Base-by-base conservation (phyloP, 2,888 invertebrate species). In the Polyommatus iphigenia region DNA sequence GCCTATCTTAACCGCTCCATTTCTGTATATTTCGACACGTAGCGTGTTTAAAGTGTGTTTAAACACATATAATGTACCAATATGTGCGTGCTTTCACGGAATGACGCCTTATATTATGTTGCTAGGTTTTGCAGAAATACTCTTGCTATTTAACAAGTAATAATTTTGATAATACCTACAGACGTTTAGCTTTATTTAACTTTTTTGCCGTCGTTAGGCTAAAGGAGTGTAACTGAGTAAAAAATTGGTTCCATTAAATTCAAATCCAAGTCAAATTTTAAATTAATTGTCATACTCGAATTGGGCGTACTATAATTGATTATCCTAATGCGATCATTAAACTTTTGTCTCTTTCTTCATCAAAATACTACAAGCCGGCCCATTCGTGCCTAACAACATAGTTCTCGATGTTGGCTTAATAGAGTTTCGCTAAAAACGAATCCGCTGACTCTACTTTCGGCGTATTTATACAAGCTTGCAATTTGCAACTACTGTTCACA, bases 1-100 rank as follows among this genome's bases (percentile, higher is more conserved):
- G 20, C 73, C 73, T 10, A 3, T 24, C 54, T 75, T 54, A 41
- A 73, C 73, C 73, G 73, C 20, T 73, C 73, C 20, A 73, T 73
- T 46, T 24, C 73, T 73, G 46, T 54, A 75, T 54, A 54, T 75
- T 50, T 50, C 54, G 24, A 29, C 75, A 54, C 75, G 54, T 29
- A 20, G 24, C 29, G 46, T 50, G 8, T 46, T 54, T 54, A 54
- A 54, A 75, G 18, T 50, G 50, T 54, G 24, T 54, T 15, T 67
- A 15, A 20, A 15, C 50, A 54, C 71, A 71, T 36, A 5, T 41
- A 3, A 72, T 72, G n/a, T 36, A 32, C 67, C 15, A 67, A 67
- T 18, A 67, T 32, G 29, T 67, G 67, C 18, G 29, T 67, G 67
- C 67, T 32, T 67, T 32, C 29, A 18, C 67, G 29, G 13, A 29